Evolutionary conservation across 2,113 vertebrate genomes (phyloP).

Genomic region (Bubo blakistoni): DNA sequence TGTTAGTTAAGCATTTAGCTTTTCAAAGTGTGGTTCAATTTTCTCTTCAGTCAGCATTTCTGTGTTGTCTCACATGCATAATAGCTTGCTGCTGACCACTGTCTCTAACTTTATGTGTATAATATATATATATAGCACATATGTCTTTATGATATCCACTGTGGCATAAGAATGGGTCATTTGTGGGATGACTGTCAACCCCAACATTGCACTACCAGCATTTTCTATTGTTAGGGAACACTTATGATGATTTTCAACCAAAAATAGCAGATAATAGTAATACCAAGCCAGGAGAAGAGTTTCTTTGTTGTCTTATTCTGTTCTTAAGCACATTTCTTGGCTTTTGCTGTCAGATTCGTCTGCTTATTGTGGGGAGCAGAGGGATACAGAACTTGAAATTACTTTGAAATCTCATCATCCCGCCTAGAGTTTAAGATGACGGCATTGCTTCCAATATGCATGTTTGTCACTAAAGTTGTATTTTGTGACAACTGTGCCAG

Average conservation of each 20-base stretch:
- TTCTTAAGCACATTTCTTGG: background rate
- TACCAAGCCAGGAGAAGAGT: background rate
- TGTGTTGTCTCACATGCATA: background rate
- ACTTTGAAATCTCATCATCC: background rate
- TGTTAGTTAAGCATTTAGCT: background rate
- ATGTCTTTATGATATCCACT: background rate
- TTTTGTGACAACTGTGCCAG: background rate
- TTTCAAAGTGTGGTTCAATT: background rate
- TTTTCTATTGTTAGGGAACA: background rate
- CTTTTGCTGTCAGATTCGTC: background rate
- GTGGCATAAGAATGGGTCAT: background rate
- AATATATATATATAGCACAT: background rate
- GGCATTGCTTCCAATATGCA: background rate
- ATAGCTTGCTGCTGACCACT: background rate
- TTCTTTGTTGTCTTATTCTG: background rate
- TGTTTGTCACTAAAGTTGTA: background rate
- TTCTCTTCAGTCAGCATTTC: background rate
- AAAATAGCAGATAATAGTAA: background rate
- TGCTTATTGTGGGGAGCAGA: background rate
- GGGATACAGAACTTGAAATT: background rate
- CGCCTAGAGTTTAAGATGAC: background rate
- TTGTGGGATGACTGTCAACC: background rate
- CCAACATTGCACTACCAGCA: background rate
- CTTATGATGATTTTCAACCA: background rate
- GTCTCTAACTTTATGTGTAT: background rate